Base-by-base conservation (phyloP, 2,888 invertebrate genomes). In the Eupithecia vulgata region DNA sequence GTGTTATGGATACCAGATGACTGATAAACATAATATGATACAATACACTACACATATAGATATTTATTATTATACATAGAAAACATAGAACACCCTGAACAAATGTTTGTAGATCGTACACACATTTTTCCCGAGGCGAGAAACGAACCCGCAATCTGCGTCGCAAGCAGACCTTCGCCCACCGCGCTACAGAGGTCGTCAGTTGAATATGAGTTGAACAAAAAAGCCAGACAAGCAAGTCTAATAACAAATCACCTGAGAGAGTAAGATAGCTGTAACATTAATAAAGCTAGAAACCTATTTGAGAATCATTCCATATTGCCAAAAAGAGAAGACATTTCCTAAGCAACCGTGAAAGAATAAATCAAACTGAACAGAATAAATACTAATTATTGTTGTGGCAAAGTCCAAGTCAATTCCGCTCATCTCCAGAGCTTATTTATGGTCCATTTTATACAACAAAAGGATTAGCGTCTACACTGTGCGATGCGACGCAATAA, bases 361-460 rank as follows among this genome's bases (percentile, higher is more conserved):
- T 86, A 83, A 79, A 89, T 91, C 90, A 89, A 84, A 80, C 80
- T n/a, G n/a, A n/a, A n/a, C n/a, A n/a, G n/a, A n/a, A n/a, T n/a
- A 80, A 67, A 85, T 86, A 88, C 88, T 88, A 90, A 91, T 91
- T 91, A 91, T 89, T 90, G 83, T 88, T 86, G 87, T 84, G 84
- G 86, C 84, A 80, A n/a, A 83, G 85, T 90, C 91, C 87, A 87
- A 91, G 91, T 91, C 91, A 90, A 91, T 92, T 88, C 85, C 83
- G 84, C 83, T 80, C 80, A 80, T 81, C 81, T 82, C 81, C 80
- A 76, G 74, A 77, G 81, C 83, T 84, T 83, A 90, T 89, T 90
- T 86, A 87, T 85, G 83, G 84, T 83, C 84, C 84, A 86, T 87
- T 87, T 85, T 86, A 84, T 85, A 88, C 88, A 89, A 90, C 90